phyloP scores from a whole-genome alignment of 1,140 invertebrate genomes.

The Mizuhopecten yessoensis region DNA sequence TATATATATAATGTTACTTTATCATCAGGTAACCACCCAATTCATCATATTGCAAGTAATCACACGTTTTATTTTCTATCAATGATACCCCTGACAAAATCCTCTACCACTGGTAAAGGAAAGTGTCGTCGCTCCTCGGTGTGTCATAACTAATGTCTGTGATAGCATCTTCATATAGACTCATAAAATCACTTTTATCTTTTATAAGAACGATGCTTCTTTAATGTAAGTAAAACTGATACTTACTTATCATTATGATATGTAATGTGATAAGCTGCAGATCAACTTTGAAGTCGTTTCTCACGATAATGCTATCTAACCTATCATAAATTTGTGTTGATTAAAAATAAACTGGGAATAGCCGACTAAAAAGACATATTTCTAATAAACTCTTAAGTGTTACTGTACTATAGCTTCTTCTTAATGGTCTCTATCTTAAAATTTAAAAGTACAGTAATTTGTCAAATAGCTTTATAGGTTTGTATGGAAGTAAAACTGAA shows the following conservation, averaged over 20 bases:
- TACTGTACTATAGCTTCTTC: too few species aligned
- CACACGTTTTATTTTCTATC: neutral
- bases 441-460: conserved; percentile 24
- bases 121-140: neutral
- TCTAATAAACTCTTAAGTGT: neutral
- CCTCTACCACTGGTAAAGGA: neutral
- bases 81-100: neutral
- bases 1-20: neutral
- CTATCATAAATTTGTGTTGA: neutral
- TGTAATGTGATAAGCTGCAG: neutral
- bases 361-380: neutral
- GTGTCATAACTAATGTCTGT: neutral
- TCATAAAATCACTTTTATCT: neutral
- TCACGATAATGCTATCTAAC: neutral
- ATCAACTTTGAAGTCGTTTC: neutral
- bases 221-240: conserved; percentile 20
- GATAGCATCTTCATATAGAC: neutral
- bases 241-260: neutral
- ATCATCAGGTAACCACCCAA: neutral
- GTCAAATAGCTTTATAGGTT: neutral
- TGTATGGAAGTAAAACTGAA: too few species aligned
- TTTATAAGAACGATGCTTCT: neutral
- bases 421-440: neutral
- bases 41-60: neutral
- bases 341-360: neutral